Evolutionary conservation across 1,140 invertebrate species (phyloP).

Genomic region (Achatina immaculata): DNA sequence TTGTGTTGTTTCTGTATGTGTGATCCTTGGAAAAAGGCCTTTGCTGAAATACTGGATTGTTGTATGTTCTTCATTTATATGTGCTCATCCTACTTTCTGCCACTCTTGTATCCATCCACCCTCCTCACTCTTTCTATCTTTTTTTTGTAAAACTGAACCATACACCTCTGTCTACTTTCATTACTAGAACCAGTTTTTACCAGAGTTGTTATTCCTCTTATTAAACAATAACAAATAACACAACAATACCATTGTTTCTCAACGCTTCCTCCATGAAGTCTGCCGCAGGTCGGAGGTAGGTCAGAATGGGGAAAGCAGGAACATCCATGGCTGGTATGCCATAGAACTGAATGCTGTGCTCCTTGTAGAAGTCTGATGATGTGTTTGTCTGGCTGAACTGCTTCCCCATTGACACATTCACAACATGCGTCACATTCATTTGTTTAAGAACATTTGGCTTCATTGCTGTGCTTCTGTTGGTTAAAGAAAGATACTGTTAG

Average conservation of each 20-base stretch:
- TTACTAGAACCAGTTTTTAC: no score
- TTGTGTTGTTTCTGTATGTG: no score
- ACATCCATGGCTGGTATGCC: slow-evolving; percentile 85
- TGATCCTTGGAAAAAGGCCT: no score
- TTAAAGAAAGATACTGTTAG: slow-evolving; percentile 13
- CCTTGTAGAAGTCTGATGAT: slow-evolving; percentile 77
- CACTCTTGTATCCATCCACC: no score
- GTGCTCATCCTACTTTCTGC: no score
- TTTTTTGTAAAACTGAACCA: no score
- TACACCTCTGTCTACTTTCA: no score
- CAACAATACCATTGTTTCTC: neutral
- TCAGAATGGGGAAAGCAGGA: slow-evolving; percentile 81
- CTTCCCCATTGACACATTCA: slow-evolving; percentile 70
- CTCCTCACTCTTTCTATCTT: no score
- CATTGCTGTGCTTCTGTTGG: slow-evolving; percentile 68
- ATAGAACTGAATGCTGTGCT: slow-evolving; percentile 81
- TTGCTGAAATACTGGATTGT: no score
- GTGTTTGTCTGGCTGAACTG: slow-evolving; percentile 69
- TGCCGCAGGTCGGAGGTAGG: slow-evolving; percentile 83
- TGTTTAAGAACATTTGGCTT: slow-evolving; percentile 62
- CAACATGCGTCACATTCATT: slow-evolving; percentile 70
- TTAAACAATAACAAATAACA: no score
- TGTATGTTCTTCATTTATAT: no score
- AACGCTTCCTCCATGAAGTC: slow-evolving; percentile 84
- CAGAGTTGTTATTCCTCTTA: no score